These are phyloP conservation scores for Tipula confusa DNA, from an alignment of 2,888 invertebrate genomes.

Conservation along the genomic window DNA sequence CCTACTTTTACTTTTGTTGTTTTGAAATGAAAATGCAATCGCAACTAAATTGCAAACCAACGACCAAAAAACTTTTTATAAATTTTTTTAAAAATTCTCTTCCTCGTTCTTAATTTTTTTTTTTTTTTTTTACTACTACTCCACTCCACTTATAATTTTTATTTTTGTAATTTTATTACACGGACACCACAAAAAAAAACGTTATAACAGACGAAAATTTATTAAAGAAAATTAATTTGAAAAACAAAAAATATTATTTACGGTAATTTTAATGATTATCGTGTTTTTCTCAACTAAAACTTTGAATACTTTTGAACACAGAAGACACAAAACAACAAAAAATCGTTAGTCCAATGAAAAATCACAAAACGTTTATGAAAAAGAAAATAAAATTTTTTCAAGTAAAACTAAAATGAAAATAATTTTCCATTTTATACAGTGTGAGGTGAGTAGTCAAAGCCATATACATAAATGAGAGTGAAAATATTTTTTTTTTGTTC, in stretches of 20 bases:
- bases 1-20: not conserved
- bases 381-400: not conserved
- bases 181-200: not conserved
- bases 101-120: not conserved
- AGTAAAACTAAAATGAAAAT: not conserved
- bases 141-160: not conserved
- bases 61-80: not conserved
- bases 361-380: slow-evolving; percentile 1
- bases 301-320: not conserved
- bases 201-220: not conserved
- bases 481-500: too few species aligned
- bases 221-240: not conserved
- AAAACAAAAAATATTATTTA: not conserved
- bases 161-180: not conserved
- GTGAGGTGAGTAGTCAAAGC: not conserved
- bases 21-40: not conserved
- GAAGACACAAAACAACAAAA: not conserved
- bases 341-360: not conserved
- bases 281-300: not conserved
- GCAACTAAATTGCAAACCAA: slow-evolving; percentile 12
- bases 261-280: not conserved
- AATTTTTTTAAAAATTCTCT: slow-evolving; percentile 13
- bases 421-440: not conserved
- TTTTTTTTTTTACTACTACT: too few species aligned
- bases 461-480: not conserved